Evolutionary conservation across 2,113 vertebrate genomes (phyloP).

Genomic region (Mionectes macconnelli): DNA sequence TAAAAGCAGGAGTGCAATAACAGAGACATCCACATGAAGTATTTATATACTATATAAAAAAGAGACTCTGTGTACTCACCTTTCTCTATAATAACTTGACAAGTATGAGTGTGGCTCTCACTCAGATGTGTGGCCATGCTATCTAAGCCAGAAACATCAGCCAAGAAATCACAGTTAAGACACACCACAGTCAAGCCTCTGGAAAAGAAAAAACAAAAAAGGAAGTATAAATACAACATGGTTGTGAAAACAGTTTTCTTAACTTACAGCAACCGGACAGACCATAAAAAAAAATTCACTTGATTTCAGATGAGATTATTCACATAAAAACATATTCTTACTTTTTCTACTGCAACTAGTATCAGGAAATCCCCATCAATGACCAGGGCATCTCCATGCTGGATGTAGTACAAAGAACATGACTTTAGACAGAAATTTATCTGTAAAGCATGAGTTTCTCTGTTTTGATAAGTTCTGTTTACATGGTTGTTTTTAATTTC

Average conservation of each 20-base stretch:
- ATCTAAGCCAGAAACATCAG: conserved; percentile 83
- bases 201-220: background rate
- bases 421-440: background rate
- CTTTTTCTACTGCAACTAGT: background rate
- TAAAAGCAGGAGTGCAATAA: background rate
- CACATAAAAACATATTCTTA: background rate
- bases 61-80: conserved; percentile 69
- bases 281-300: background rate
- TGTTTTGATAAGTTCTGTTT: background rate
- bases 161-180: conserved; percentile 89
- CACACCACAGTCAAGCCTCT: conserved; percentile 89
- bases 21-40: background rate
- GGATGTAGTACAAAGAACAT: background rate
- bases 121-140: conserved; percentile 90
- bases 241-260: background rate
- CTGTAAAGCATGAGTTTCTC: background rate
- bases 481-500: background rate
- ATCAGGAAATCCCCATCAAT: background rate
- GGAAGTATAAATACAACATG: background rate
- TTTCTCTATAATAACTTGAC: conserved; percentile 87
- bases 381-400: background rate
- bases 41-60: background rate
- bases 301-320: background rate
- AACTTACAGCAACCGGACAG: background rate
- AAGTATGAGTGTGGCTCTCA: conserved; percentile 82